These are phyloP conservation scores for Polydrusus tereticollis DNA, from an alignment of 2,888 invertebrate genomes.

Conservation along the genomic window DNA sequence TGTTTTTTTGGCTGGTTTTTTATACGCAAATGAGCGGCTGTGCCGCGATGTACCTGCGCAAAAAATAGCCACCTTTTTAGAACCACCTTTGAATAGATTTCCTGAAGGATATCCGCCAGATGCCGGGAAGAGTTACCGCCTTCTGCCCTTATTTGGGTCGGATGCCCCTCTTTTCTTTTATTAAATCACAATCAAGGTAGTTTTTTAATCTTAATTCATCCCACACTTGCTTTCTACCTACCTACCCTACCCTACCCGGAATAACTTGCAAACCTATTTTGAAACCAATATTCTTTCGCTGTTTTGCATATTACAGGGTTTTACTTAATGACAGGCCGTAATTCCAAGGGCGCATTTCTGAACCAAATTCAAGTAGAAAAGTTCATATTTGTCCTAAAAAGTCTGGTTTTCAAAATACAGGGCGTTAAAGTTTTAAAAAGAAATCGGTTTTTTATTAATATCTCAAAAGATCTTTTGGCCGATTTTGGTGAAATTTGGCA, in stretches of 20 bases:
- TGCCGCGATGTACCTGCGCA: constrained; percentile 47
- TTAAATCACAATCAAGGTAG: constrained; percentile 40
- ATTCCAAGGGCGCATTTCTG: too few relatives aligned
- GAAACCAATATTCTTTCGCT: constrained; percentile 6
- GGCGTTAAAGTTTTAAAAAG: too few relatives aligned
- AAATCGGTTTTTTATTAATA: too few relatives aligned
- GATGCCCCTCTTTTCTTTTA: constrained; percentile 42
- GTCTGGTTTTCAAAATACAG: too few relatives aligned
- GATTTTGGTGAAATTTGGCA: too few relatives aligned
- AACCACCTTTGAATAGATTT: constrained; percentile 57
- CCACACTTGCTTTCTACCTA: constrained; percentile 38
- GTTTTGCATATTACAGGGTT: neutral
- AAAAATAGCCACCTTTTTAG: constrained; percentile 48
- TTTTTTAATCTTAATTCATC: constrained; percentile 32
- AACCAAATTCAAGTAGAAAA: too few relatives aligned
- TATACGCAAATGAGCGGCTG: constrained; percentile 47
- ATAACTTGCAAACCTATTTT: constrained; percentile 20
- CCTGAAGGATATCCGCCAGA: constrained; percentile 59
- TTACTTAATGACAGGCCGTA: too few relatives aligned
- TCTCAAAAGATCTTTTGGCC: too few relatives aligned
- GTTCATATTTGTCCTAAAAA: too few relatives aligned
- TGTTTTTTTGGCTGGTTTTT: constrained; percentile 40
- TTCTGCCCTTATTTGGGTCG: constrained; percentile 44
- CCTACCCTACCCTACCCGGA: constrained; percentile 39
- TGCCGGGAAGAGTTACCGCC: constrained; percentile 51